Evolutionary conservation across 2,888 invertebrate species (phyloP), one percentile per base, ranked within the genome.

Genomic region (Operophtera brumata): DNA sequence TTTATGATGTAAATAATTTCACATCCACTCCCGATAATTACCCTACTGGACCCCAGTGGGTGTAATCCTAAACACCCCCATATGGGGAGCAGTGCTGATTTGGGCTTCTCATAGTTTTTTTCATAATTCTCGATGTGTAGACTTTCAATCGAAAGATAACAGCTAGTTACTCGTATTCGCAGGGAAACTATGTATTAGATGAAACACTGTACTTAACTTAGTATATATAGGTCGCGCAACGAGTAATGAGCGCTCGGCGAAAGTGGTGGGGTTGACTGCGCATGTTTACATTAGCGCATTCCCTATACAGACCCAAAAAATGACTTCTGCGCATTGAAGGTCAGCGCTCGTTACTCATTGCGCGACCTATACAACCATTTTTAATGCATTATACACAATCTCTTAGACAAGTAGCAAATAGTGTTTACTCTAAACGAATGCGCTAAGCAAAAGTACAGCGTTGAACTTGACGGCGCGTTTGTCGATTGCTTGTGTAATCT

Each of bases 111-210:
- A 6, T 8, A 13, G 36, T 12, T 36, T 36, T 20, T 37, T 13
- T 37, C 36, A 8, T 8, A 12, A 7, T 13, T 37, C 2, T 35
- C 6, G 35, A 20, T 32, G 12, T 12, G 44, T 56, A 47, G 50
- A 44, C 47, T 56, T 50, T 56, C 55, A 56, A 35, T 35, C 44
- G 54, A 47, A 54, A 51, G 50, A 54, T 54, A 47, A 20, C 14
- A 9, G 39, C 28, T 39, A 53, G 43, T n/a, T 8, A 13, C 35
- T 37, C 25, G 32, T 8, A 13, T 40, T 37, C 25, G 32, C n/a
- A 34, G 10, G 6, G 10, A 3, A 13, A 34, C 34, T n/a, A 36
- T 13, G 7, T 12, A 36, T 13, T 36, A 11, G 12, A 36, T 6
- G 30, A 30, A 30, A 2, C 2, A 30, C 30, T 30, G 30, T 8